These are phyloP conservation scores for Berghia stephanieae DNA, from an alignment of 1,140 invertebrate species.

Conservation along the genomic window DNA sequence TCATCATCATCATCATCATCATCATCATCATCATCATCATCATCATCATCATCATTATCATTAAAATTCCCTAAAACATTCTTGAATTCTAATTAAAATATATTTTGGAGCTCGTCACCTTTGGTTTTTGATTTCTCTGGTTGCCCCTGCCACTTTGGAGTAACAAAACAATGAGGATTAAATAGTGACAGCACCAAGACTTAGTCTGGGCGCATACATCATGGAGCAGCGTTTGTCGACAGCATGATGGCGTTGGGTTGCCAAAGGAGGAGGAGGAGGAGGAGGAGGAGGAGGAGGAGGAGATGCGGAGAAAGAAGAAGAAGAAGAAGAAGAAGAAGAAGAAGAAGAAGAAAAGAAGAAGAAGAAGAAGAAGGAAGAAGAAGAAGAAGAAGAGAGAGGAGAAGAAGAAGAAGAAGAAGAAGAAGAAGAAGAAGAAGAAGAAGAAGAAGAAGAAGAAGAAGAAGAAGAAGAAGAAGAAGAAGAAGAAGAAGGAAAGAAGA, in stretches of 20 bases:
- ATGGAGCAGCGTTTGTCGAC: no score
- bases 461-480: no score
- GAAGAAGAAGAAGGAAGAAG: neutral
- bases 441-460: neutral
- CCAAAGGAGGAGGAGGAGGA: conserved; percentile 13
- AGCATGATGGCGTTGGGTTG: no score
- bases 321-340: neutral
- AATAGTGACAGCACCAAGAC: no score
- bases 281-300: neutral
- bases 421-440: conserved; percentile 7
- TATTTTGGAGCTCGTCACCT: no score
- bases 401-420: conserved; percentile 19
- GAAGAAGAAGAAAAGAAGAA: neutral
- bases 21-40: conserved; percentile 31
- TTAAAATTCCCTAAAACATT: no score
- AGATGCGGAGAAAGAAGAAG: neutral
- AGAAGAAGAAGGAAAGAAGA: no score
- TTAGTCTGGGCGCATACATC: no score
- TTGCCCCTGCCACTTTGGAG: no score
- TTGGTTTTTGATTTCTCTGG: no score
- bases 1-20: conserved; percentile 30
- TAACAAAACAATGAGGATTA: no score
- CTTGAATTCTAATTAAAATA: no score
- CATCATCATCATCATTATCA: conserved; percentile 25
- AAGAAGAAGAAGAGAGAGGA: conserved; percentile 7